Evolutionary conservation across 2,888 invertebrate species (phyloP).

Genomic region (Leucoma salicis): DNA sequence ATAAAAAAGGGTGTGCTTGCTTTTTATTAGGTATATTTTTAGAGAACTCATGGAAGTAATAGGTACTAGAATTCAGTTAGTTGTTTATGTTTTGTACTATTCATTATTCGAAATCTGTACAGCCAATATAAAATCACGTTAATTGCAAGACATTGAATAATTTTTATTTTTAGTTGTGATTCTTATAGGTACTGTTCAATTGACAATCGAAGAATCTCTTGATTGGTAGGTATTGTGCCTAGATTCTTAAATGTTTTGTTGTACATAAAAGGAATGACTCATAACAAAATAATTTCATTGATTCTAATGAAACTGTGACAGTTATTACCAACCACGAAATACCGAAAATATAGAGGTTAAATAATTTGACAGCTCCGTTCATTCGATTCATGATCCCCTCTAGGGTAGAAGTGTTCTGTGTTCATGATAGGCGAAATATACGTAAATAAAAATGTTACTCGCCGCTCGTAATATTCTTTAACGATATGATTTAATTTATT

Average conservation of each 20-base stretch:
- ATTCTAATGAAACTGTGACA: constrained; percentile 51
- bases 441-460: constrained; percentile 24
- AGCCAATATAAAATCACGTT: too few species aligned
- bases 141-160: too few species aligned
- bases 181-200: too few species aligned
- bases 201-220: too few species aligned
- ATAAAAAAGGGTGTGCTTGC: too few species aligned
- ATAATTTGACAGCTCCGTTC: constrained; percentile 48
- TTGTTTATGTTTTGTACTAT: too few species aligned
- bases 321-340: constrained; percentile 40
- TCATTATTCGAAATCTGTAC: too few species aligned
- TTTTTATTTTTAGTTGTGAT: too few species aligned
- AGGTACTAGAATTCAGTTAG: too few species aligned
- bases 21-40: too few species aligned
- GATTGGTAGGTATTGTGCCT: constrained; percentile 16
- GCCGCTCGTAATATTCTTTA: constrained; percentile 10
- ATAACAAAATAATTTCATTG: constrained; percentile 49
- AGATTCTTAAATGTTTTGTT: constrained; percentile 21
- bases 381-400: constrained; percentile 49
- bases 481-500: constrained; percentile 24
- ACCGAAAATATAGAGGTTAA: constrained; percentile 55
- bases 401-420: too few species aligned
- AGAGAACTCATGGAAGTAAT: too few species aligned
- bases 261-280: constrained; percentile 54
- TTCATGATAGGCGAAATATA: constrained; percentile 22